Base-by-base conservation (phyloP, 2,888 invertebrate genomes). In the Branchipolynoe longqiensis region DNA sequence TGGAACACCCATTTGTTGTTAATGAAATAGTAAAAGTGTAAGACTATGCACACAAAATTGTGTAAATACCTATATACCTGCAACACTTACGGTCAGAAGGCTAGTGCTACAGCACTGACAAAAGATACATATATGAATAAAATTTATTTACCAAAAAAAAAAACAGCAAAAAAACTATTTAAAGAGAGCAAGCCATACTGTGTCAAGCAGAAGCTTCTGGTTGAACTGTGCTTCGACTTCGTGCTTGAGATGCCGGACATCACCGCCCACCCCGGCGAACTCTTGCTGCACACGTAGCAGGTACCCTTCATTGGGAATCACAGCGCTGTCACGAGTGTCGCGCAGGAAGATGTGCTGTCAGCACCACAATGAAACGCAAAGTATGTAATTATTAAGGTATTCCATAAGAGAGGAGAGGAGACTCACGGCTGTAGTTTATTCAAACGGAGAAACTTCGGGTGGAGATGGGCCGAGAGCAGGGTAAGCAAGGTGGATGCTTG, bases 201-300 rank as follows among this genome's bases (percentile, higher is more conserved):
- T 92, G 90, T 95, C 95, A 86, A 95, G 95, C 86, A 95, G 94
- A 0, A 97, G 93, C 0, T 96, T 95, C 90, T 96, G 94, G 93
- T 96, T 96, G 31, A 95, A 94, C 94, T 97, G 97, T 31, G 96
- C 93, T 89, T 95, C 95, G 12, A 96, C 92, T 89, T 97, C 97
- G 89, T 96, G 97, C 94, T 97, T 97, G 40, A 97, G 92, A 93
- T 97, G 98, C 25, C 97, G 96, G n/a, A 98, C 96, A 92, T 98
- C 97, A 0, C 99, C 99, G 14, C 98, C 98, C 6, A 98, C 93
- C 0, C 98, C 96, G 38, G 98, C 97, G 90, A 97, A 95, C 94
- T 99, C 99, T 90, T 97, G 93, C 14, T 88, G 88, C 28, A 92
- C 82, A 94, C 96, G 96, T 6, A 97, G 93, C 88, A 96, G 94